phyloP scores from a whole-genome alignment of 2,113 vertebrate species.

The Coreoperca whiteheadi region DNA sequence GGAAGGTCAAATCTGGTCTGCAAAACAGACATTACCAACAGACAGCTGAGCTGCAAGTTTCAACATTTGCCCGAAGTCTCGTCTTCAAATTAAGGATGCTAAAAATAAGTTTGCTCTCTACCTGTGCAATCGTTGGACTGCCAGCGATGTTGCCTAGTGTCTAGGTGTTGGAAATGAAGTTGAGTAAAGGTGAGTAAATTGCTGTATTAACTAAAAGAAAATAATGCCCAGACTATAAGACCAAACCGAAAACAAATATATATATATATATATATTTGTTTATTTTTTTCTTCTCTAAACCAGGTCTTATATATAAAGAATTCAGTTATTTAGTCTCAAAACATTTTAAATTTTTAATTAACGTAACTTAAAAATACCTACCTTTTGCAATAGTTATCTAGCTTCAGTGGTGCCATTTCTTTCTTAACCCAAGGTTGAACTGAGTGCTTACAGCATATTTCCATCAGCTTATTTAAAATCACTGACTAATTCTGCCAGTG shows the following conservation, averaged over 20 bases:
- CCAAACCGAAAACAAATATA: no score
- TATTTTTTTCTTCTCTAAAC: no score
- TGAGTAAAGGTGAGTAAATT: background rate
- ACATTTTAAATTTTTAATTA: background rate
- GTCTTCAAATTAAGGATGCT: background rate
- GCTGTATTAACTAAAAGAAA: background rate
- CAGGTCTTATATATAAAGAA: no score
- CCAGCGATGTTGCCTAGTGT: background rate
- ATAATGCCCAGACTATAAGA: no score
- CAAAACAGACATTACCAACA: background rate
- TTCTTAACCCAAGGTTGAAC: background rate
- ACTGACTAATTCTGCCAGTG: background rate
- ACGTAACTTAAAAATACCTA: background rate
- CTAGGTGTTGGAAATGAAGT: background rate
- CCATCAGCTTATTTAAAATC: slow-evolving; percentile 9
- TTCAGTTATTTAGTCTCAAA: background rate
- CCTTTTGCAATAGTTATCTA: background rate
- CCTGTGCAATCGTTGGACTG: background rate
- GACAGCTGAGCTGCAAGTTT: background rate
- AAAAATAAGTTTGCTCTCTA: background rate
- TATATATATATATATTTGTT: no score
- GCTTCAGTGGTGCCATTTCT: background rate
- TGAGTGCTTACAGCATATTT: background rate
- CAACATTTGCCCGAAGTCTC: background rate
- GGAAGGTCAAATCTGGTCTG: background rate